Percentiles rank a stretch among this genome's conserved stretches.
Evolutionary conservation across 2,113 vertebrate species (phyloP).

Genomic region (Callocephalon fimbriatum): DNA sequence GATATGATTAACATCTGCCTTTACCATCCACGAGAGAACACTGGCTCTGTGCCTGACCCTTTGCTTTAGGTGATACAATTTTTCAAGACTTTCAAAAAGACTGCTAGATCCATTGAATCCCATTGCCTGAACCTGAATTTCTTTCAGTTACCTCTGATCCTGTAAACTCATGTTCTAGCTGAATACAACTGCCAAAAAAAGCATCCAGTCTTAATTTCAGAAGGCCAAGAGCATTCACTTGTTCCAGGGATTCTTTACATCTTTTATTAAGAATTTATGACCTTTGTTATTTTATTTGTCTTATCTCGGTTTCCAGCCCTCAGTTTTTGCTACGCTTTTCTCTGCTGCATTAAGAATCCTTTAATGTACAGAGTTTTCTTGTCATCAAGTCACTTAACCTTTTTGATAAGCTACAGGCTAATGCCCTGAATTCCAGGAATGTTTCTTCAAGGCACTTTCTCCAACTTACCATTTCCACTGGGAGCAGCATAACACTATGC

Average conservation of each 20-base stretch:
- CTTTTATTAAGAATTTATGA: background rate
- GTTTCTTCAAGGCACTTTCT: background rate
- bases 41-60: background rate
- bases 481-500: background rate
- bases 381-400: background rate
- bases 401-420: background rate
- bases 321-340: background rate
- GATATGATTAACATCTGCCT: conserved; percentile 42
- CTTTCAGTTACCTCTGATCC: background rate
- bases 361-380: background rate
- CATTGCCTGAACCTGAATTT: background rate
- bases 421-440: background rate
- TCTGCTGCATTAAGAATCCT: background rate
- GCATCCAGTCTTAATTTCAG: background rate
- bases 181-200: background rate
- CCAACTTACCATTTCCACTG: background rate
- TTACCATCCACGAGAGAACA: background rate
- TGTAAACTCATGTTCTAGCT: background rate
- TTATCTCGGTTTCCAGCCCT: background rate
- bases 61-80: background rate
- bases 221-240: background rate
- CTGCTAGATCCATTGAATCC: background rate
- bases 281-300: background rate
- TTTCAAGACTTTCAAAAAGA: background rate
- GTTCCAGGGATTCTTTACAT: background rate